Base-by-base conservation (phyloP, 1,140 invertebrate species). In the Danaus melanippus region DNA sequence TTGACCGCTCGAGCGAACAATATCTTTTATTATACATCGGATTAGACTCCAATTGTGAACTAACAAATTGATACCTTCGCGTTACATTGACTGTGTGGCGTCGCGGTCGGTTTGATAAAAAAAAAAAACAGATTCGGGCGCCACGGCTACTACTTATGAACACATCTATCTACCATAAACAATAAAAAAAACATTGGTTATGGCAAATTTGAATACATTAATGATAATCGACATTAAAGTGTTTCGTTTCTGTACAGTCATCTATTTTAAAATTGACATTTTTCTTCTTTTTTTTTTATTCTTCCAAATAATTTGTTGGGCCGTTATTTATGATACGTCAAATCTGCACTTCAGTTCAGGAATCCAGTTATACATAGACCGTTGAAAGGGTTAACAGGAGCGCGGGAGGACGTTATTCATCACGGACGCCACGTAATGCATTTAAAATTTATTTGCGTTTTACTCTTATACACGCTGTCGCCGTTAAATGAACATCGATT, bases 391-490 rank as follows among this genome's bases (percentile, higher is more conserved):
- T 73, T 76, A 66, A 66, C 61, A 52, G 50, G 43, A 47, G 17
- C 45, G 41, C 53, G 52, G 66, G 65, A 79, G 79, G 77, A 80
- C 76, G 75, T 72, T 64, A 81, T 83, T 71, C 73, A 79, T 84
- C 79, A 83, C 67, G 43, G 62, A 53, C 60, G 42, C 65, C 42
- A 64, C 68, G 75, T 77, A 81, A 84, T 81, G 74, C 76, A 69
- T 67, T 76, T 66, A 69, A 76, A 74, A 84, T 84, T 81, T 82
- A 84, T 84, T 73, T 78, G 72, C 78, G 67, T 80, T 81, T 77
- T 73, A 79, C 71, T 59, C 59, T 54, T 62, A 69, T 65, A 74
- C 69, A 69, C 60, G 60, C 46, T 62, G 52, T 62, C 69, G 60
- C 57, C 62, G 69, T 64, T 71, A 69, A 74, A 69, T 53, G 60